These are phyloP conservation scores for Apis mellifera DNA, from an alignment of 1,140 invertebrate genomes.

Conservation along the genomic window Amel_HAv3.1 CM009932.2:11018501-11019000, in stretches of 20 bases:
- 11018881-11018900: constrained; percentile 33
- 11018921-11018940: constrained; percentile 19
- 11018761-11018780: too few relatives aligned
- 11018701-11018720: constrained; percentile 11
- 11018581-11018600: constrained; percentile 10
- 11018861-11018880: constrained; percentile 18
- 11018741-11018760: too few relatives aligned
- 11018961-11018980: neutral
- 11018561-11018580: neutral
- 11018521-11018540: constrained; percentile 1
- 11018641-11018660: constrained; percentile 8
- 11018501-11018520: neutral
- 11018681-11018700: constrained; percentile 25
- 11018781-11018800: constrained; percentile 22
- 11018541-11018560: neutral
- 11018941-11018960: neutral
- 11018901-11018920: constrained; percentile 25
- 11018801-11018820: neutral
- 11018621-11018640: constrained; percentile 38
- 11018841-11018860: constrained; percentile 53
- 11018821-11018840: constrained; percentile 41
- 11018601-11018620: neutral
- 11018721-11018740: neutral
- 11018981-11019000: neutral
- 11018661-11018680: constrained; percentile 17